Evolutionary conservation across 2,113 vertebrate species (phyloP).

Genomic region (Eudorcas thomsonii): DNA sequence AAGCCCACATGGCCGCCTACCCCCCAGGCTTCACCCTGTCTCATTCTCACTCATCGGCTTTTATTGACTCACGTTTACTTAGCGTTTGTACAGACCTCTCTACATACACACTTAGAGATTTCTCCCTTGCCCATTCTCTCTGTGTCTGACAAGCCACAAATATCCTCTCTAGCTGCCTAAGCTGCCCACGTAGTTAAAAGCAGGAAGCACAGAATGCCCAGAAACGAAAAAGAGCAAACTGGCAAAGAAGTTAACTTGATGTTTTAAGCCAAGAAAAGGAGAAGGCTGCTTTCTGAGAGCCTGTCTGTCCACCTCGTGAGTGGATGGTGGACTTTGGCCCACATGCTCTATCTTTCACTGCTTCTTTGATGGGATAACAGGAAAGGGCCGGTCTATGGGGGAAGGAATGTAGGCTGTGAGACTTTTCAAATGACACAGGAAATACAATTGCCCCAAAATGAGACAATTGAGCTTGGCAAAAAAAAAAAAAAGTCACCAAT

Average conservation of each 20-base stretch:
- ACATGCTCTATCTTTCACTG: background rate
- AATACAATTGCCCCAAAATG: background rate
- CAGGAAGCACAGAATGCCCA: background rate
- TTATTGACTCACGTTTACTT: conserved; percentile 15
- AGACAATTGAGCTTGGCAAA: background rate
- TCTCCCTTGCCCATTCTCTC: background rate
- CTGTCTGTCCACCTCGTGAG: background rate
- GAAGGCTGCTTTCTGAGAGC: background rate
- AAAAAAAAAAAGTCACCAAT: background rate
- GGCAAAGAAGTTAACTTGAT: background rate
- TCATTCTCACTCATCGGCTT: background rate
- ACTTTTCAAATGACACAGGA: background rate
- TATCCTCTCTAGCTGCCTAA: background rate
- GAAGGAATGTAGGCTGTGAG: background rate
- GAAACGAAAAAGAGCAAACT: conserved; percentile 12
- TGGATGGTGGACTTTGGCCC: background rate
- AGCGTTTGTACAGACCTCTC: background rate
- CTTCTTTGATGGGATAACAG: background rate
- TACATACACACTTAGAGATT: background rate
- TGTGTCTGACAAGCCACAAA: background rate
- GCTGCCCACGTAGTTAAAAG: conserved; percentile 21
- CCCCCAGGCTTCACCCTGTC: background rate
- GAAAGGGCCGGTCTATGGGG: background rate
- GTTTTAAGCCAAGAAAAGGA: conserved; percentile 12
- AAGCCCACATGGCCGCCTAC: background rate